phyloP scores from a whole-genome alignment of 1,140 invertebrate species.

The Oedothorax gibbosus region DNA sequence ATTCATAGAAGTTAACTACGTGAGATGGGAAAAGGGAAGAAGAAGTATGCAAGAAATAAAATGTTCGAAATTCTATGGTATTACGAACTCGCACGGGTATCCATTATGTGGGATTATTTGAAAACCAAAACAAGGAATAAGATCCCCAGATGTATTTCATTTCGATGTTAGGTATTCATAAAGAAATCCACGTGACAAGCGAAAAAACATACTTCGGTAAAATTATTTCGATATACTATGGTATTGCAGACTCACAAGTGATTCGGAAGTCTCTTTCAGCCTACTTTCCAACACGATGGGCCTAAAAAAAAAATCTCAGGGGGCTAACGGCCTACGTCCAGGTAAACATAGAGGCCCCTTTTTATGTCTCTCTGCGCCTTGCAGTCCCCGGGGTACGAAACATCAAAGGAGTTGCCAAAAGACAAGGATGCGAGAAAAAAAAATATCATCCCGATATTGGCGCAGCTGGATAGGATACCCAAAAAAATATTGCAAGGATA shows the following conservation, averaged over 20 bases:
- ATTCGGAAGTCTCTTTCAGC: slow-evolving; percentile 24
- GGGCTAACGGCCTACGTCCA: slow-evolving; percentile 52
- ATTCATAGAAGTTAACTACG: too few relatives aligned
- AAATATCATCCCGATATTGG: slow-evolving; percentile 52
- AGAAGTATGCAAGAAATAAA: too few relatives aligned
- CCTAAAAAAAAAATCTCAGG: slow-evolving; percentile 51
- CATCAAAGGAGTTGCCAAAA: slow-evolving; percentile 56
- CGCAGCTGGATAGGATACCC: slow-evolving; percentile 41
- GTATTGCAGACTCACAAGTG: slow-evolving; percentile 3
- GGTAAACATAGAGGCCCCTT: slow-evolving; percentile 50
- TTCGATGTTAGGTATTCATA: not conserved
- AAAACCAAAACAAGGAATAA: too few relatives aligned
- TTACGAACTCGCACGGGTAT: too few relatives aligned
- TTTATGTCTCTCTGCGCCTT: slow-evolving; percentile 25
- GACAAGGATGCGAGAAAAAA: slow-evolving; percentile 46
- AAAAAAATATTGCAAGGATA: slow-evolving; percentile 48
- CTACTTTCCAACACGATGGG: slow-evolving; percentile 3
- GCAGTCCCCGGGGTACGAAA: slow-evolving; percentile 51
- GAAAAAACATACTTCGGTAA: slow-evolving; percentile 27
- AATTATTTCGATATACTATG: slow-evolving; percentile 26
- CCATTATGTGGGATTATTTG: too few relatives aligned
- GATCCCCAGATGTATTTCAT: not conserved
- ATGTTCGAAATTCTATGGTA: too few relatives aligned
- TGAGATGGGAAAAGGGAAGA: too few relatives aligned
- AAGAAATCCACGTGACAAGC: not conserved